phyloP scores from a whole-genome alignment of 2,797 vertebrate species.

The Atherinosoma microstoma region DNA sequence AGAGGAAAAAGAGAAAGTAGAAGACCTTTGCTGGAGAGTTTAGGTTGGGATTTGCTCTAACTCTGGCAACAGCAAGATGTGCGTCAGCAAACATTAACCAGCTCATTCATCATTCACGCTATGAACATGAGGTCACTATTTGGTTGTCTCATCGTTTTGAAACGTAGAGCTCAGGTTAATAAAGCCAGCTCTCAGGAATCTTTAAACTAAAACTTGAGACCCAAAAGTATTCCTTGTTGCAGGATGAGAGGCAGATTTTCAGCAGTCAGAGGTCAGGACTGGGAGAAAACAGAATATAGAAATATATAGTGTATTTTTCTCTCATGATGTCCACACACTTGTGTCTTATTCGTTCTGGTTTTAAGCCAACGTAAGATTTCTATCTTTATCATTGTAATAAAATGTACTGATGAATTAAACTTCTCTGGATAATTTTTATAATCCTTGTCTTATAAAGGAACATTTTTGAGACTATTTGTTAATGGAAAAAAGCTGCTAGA shows the following conservation, averaged over 20 bases:
- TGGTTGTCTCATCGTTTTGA: constrained; percentile 39
- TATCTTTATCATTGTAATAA: too few species aligned
- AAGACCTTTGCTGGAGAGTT: constrained; percentile 41
- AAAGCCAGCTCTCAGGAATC: constrained; percentile 37
- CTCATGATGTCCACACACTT: too few species aligned
- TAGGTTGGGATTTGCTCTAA: constrained; percentile 48
- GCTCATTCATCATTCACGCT: constrained; percentile 68
- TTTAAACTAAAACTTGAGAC: constrained; percentile 15
- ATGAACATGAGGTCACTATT: constrained; percentile 52
- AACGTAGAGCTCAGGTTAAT: constrained; percentile 35
- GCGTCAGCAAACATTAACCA: constrained; percentile 69
- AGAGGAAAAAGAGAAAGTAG: constrained; percentile 13
- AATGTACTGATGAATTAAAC: too few species aligned
- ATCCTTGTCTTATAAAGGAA: not conserved
- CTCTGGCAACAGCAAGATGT: constrained; percentile 56
- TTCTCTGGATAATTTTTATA: too few species aligned
- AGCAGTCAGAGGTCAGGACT: not conserved
- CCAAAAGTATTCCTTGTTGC: constrained; percentile 11
- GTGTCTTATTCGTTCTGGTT: too few species aligned
- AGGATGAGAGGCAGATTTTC: constrained; percentile 4
- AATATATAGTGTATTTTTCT: too few species aligned
- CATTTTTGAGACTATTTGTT: too few species aligned
- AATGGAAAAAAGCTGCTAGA: not conserved
- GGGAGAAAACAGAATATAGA: too few species aligned
- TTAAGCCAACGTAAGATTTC: too few species aligned